Base-by-base conservation (phyloP, 2,888 invertebrate genomes). In the Tuberolachnus salignus region DNA sequence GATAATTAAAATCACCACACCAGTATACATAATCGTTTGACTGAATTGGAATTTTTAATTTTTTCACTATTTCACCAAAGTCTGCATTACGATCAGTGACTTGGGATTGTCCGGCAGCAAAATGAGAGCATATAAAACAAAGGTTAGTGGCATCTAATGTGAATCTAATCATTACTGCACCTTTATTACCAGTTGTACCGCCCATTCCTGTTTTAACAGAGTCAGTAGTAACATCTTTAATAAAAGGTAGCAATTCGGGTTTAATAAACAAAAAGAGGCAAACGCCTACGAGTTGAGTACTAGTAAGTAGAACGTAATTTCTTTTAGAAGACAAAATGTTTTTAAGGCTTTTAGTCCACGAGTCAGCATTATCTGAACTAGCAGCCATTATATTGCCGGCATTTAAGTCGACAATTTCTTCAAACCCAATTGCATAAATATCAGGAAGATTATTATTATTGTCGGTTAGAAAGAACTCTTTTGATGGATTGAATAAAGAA, bases 1-100 rank as follows among this genome's bases (percentile, higher is more conserved):
- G 91, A 85, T 99, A 99, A 86, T 99, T 99, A 86, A 99, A 99
- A 87, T 99, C 99, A 0, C 99, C 99, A 86, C 98, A 96, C 98
- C 98, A 99, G 86, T 99, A 98, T 1, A 99, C 92, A 85, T 97
- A 98, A 87, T 99, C 99, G 85, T 99, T 98, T 1, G 96, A 94
- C 85, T 94, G 94, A 94, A 95, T 94, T 1, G 95, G 95, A 85
- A 95, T 95, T 11, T 91, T 90, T 80, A 95, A 88, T 88, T 96
- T 97, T 83, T 94, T 89, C 0, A 94, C 94, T 80, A 99, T 98
- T 87, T 98, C 98, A 34, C 93, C 91, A 85, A 95, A 99, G 87
- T 99, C 98, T 10, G 94, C 95, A 87, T 99, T 99, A 80, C 99
- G 89, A 85, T 99, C 98, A 81, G 89, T 89, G 16, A 96, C 92